These are phyloP conservation scores for Ceryle rudis DNA, from an alignment of 2,797 vertebrate species.

Conservation along the genomic window DNA sequence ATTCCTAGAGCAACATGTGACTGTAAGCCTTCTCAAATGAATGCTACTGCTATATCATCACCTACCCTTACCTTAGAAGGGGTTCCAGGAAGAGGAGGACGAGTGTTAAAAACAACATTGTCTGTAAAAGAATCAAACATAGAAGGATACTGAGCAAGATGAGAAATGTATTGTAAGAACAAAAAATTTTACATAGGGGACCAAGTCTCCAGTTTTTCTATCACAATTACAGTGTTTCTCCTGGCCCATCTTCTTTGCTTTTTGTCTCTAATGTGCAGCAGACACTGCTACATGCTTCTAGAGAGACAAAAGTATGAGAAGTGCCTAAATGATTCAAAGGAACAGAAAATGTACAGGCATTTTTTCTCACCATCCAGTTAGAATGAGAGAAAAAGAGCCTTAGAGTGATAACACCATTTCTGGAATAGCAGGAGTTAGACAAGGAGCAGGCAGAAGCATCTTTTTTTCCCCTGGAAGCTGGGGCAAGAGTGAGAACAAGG, in stretches of 20 bases:
- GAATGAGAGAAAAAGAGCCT: not conserved
- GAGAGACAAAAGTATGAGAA: not conserved
- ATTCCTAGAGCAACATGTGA: not conserved
- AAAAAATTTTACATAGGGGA: not conserved
- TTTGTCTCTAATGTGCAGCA: not conserved
- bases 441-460: not conserved
- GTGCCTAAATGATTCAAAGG: not conserved
- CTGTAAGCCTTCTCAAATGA: not conserved
- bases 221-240: not conserved
- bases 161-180: not conserved
- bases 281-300: not conserved
- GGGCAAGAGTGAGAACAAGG: not conserved
- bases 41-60: not conserved
- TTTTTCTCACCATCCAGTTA: not conserved
- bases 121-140: conserved; percentile 49
- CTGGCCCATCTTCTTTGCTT: not conserved
- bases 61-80: conserved; percentile 68
- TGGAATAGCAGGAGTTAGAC: not conserved
- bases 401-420: not conserved
- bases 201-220: not conserved
- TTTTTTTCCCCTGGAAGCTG: not conserved
- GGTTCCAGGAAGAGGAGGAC: not conserved
- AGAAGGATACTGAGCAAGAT: not conserved
- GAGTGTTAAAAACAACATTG: conserved; percentile 31
- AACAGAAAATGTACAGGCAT: not conserved